Base-by-base conservation (phyloP, 2,797 vertebrate genomes). In the Coranthus polyacanthus region DNA sequence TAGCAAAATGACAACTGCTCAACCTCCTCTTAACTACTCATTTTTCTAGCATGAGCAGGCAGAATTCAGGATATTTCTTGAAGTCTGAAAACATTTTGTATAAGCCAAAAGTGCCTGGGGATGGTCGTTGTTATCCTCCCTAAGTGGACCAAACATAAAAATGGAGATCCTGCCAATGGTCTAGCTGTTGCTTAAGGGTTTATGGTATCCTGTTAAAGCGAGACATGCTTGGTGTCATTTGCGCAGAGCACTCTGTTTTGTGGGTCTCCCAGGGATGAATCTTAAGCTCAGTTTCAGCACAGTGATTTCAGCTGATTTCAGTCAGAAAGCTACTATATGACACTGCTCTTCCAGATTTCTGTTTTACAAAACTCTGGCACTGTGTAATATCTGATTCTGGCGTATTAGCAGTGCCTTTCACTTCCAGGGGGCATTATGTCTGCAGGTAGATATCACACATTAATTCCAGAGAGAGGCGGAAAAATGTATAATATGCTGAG, bases 131-230 rank as follows among this genome's bases (percentile, higher is more conserved):
- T 84, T 83, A 80, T 87, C 78, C 78, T 51, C 69, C 50, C 60
- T 72, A 77, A 87, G 63, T 81, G 85, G 66, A 81, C 83, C 64
- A 61, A 80, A 82, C 82, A 84, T 79, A 79, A 77, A 87, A 83
- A 73, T 61, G 68, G 67, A 79, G 72, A 71, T 68, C 54, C 64
- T 7, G 39, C 72, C 71, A 77, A 59, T 73, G 63, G 66, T 54
- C 44, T 51, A 46, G 75, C 49, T 72, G 50, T 65, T 83, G 68
- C 81, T 89, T 59, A 58, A 72, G 81, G 81, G 78, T 78, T 87
- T 80, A 60, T 54, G 64, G 78, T 73, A 75, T 79, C 67, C 75
- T 78, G 68, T 83, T 86, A 65, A 70, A 80, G 68, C 73, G 64
- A 75, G 83, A 85, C 32, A 12, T 45, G 68, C 58, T 66, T 16